Conservation (phyloP, 2,888 invertebrate genomes). For the Calliopum simillimum region DNA sequence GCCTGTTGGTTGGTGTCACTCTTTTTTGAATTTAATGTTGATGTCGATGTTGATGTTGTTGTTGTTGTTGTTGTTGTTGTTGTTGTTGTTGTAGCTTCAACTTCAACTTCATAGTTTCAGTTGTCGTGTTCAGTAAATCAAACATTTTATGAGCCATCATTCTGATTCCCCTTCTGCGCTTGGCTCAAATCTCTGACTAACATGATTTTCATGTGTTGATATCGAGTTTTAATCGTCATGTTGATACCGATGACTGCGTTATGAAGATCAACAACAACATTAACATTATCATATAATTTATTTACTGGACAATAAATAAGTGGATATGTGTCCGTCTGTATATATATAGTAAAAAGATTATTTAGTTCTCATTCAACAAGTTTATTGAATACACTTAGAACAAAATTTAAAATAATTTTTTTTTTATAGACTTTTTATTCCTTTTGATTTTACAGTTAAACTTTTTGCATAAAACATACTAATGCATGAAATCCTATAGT, state of each 20-base stretch:
- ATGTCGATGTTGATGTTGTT: conserved; percentile 15
- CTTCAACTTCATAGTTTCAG: no score
- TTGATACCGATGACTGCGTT: conserved; percentile 31
- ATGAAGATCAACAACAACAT: not conserved
- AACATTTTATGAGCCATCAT: conserved; percentile 55
- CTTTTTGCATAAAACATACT: no score
- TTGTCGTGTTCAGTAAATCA: conserved; percentile 51
- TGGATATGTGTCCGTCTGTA: no score
- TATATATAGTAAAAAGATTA: no score
- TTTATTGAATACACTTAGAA: no score
- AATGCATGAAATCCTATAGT: no score
- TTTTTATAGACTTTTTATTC: no score
- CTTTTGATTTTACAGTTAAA: no score
- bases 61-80: not conserved
- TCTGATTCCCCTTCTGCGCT: conserved; percentile 14
- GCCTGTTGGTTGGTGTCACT: conserved; percentile 6
- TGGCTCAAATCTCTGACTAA: conserved; percentile 42
- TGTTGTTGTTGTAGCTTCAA: not conserved
- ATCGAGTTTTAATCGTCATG: conserved; percentile 59
- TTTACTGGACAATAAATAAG: no score
- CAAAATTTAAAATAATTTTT: not conserved
- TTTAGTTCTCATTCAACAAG: no score
- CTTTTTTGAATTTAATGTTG: not conserved
- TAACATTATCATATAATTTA: no score
- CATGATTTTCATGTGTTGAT: conserved; percentile 61